Evolutionary conservation across 2,797 vertebrate genomes (phyloP), one percentile per base, ranked within the genome.

Genomic region (Ficedula albicollis): DNA sequence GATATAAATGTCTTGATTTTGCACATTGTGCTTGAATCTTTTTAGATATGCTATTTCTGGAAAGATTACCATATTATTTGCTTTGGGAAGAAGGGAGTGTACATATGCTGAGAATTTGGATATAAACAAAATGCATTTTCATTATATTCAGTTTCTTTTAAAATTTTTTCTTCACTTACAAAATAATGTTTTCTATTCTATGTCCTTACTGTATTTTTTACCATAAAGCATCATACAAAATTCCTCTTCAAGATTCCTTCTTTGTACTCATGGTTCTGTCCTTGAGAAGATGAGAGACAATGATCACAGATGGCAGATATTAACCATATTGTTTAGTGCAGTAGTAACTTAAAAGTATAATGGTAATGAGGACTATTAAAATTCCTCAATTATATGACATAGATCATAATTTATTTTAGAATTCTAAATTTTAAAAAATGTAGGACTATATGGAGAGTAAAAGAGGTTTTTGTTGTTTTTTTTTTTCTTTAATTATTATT

Each of bases 401-500:
- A 66, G 11, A 41, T 68, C 11, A 10, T 46, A 41, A 81, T 87
- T 63, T 59, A 19, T 49, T 69, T 70, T 54, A 38, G 36, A 58
- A 29, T 49, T 81, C 6, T 83, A 16, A 44, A 39, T 83, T 46
- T 43, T 14, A 38, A 60, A 78, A 93, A 49, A 1, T 17, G 8
- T 2, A 58, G 18, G 23, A 89, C 75, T 41, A 26, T 41, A n/a
- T 72, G 48, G 49, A 80, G 69, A 83, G 30, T 90, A 95, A 92
- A 89, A 54, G 6, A 22, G 8, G 11, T 34, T 26, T 44, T 10
- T 75, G 15, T 21, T 29, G 20, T 38, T 29, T 11, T n/a, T 83
- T 83, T 73, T 91, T 27, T 32, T 15, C 58, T 95, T 21, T 59
- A 1, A 75, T 79, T 79, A 8, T 93, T 92, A 41, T 87, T 98